Evolutionary conservation across 1,140 invertebrate genomes (phyloP).

Genomic region (Homarus americanus): DNA sequence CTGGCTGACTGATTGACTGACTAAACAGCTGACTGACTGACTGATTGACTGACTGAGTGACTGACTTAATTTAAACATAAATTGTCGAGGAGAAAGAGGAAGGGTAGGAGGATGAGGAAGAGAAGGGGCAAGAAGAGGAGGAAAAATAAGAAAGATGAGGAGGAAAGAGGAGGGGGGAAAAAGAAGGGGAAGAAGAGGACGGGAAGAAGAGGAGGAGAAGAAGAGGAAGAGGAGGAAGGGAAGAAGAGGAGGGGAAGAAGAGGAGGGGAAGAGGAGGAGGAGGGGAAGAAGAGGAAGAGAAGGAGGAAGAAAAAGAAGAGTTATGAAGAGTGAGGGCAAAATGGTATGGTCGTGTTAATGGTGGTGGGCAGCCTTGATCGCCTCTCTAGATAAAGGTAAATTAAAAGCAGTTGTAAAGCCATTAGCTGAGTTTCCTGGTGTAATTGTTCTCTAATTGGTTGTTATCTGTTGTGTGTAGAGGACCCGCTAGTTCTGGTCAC

Average conservation of each 20-base stretch:
- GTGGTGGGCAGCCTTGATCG: conserved; percentile 24
- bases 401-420: conserved; percentile 58
- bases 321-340: not conserved
- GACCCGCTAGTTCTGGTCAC: too few species aligned
- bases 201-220: not conserved
- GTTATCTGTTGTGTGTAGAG: too few species aligned
- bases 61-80: too few species aligned
- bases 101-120: not conserved
- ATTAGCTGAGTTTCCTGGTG: conserved; percentile 52
- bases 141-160: not conserved
- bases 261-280: not conserved
- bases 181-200: not conserved
- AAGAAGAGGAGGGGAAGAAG: not conserved
- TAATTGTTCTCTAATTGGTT: conserved; percentile 57
- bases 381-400: conserved; percentile 27
- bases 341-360: conserved; percentile 36
- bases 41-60: too few species aligned
- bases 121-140: not conserved
- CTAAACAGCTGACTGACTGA: too few species aligned
- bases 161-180: not conserved
- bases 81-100: too few species aligned
- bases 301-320: not conserved
- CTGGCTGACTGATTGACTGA: too few species aligned
- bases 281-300: not conserved
- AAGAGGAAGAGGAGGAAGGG: not conserved